Conservation (phyloP, 2,888 invertebrate genomes). For the Agapostemon virescens region DNA sequence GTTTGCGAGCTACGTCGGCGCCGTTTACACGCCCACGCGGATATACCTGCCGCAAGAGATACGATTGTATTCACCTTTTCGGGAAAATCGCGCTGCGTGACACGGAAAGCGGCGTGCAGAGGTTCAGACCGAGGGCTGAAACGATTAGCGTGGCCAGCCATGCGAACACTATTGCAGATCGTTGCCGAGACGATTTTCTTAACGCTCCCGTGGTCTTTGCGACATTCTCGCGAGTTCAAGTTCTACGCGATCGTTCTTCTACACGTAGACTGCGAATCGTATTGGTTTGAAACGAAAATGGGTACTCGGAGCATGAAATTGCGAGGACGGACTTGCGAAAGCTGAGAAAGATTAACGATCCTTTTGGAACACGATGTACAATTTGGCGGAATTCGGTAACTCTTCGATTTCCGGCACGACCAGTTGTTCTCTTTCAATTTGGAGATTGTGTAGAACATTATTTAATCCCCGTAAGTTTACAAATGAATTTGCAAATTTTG, state of each 20-base stretch:
- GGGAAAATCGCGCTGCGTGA: constrained; percentile 36
- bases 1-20: constrained; percentile 52
- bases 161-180: background rate
- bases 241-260: background rate
- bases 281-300: too few relatives aligned
- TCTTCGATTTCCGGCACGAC: too few relatives aligned
- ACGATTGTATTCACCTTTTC: constrained; percentile 42
- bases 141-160: background rate
- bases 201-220: too few relatives aligned
- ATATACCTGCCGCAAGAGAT: constrained; percentile 34
- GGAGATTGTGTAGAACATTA: too few relatives aligned
- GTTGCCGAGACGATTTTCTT: background rate
- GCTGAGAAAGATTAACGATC: too few relatives aligned
- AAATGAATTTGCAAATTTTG: too few relatives aligned
- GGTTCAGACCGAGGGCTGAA: background rate
- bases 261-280: background rate
- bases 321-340: too few relatives aligned
- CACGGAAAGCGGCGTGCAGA: background rate
- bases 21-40: constrained; percentile 23
- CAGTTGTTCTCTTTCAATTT: too few relatives aligned
- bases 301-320: too few relatives aligned
- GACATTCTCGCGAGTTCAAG: background rate
- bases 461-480: too few relatives aligned
- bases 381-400: too few relatives aligned
- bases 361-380: too few relatives aligned